A percentile compares a stretch with the other conserved stretches of the same genome.
Conservation (phyloP, 2,797 vertebrate genomes). For the Acanthurus lineatus region DNA sequence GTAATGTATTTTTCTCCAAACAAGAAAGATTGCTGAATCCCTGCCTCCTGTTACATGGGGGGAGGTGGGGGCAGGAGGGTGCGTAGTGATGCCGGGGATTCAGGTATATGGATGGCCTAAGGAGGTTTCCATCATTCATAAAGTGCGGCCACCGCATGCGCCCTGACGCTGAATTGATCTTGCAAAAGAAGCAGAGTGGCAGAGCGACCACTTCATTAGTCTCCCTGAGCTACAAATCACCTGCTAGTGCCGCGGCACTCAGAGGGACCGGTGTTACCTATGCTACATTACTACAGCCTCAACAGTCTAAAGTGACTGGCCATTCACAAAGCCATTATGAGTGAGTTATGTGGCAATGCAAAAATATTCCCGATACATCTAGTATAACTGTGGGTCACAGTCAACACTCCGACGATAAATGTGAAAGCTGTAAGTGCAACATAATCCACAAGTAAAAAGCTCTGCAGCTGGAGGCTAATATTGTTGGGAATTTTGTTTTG, state of each 20-base stretch:
- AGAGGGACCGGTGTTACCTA: conserved; percentile 71
- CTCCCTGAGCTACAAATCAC: conserved; percentile 88
- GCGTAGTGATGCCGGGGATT: conserved; percentile 72
- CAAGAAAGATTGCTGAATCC: conserved; percentile 87
- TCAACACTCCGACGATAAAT: conserved; percentile 54
- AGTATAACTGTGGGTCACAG: conserved; percentile 57
- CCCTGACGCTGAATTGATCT: conserved; percentile 88
- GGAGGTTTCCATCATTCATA: conserved; percentile 91
- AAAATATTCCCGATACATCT: conserved; percentile 68
- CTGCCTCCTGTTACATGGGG: conserved; percentile 81
- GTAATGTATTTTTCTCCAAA: conserved; percentile 87
- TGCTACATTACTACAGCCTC: conserved; percentile 70
- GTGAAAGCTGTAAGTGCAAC: conserved; percentile 50
- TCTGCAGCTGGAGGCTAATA: conserved; percentile 25
- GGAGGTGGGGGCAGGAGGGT: conserved; percentile 30
- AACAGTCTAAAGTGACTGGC: conserved; percentile 71
- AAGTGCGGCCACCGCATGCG: conserved; percentile 79
- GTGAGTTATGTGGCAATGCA: conserved; percentile 77
- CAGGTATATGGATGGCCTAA: conserved; percentile 88
- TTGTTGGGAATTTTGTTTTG: background rate
- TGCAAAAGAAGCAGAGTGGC: conserved; percentile 90
- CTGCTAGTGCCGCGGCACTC: conserved; percentile 77
- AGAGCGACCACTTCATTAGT: conserved; percentile 90
- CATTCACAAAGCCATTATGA: conserved; percentile 77
- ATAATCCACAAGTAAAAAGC: conserved; percentile 45